Evolutionary conservation across 2,113 vertebrate species (phyloP).

Genomic region (Cromileptes altivelis): DNA sequence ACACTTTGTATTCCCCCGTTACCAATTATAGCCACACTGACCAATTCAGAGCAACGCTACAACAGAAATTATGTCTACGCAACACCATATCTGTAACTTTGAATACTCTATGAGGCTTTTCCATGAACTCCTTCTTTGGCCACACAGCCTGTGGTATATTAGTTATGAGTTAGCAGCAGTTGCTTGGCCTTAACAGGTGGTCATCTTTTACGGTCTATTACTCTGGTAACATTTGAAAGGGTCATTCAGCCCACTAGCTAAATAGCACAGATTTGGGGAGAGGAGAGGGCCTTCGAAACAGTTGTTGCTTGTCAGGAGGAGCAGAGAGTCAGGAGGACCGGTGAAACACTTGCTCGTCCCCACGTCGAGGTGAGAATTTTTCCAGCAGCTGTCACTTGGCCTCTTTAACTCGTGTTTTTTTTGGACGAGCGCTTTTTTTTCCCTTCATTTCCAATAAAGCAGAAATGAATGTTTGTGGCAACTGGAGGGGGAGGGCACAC

Average conservation of each 20-base stretch:
- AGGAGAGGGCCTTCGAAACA: conserved; percentile 89
- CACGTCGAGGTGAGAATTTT: conserved; percentile 82
- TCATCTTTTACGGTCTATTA: conserved; percentile 81
- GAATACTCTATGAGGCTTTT: conserved; percentile 35
- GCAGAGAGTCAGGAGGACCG: conserved; percentile 74
- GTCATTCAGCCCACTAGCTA: conserved; percentile 83
- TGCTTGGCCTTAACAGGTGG: conserved; percentile 94
- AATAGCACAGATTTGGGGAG: conserved; percentile 86
- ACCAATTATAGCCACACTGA: conserved; percentile 68
- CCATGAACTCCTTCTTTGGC: conserved; percentile 48
- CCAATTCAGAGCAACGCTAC: conserved; percentile 43
- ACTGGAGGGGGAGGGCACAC: conserved; percentile 74
- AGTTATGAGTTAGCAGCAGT: conserved; percentile 90
- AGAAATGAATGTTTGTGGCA: conserved; percentile 83
- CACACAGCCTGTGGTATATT: conserved; percentile 70
- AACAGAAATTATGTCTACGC: conserved; percentile 27
- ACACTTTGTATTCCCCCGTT: conserved; percentile 57
- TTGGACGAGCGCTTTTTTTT: conserved; percentile 59
- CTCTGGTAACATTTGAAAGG: conserved; percentile 89
- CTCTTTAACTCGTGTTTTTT: conserved; percentile 66
- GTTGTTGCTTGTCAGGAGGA: conserved; percentile 89
- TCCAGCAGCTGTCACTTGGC: conserved; percentile 88
- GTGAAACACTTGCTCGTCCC: conserved; percentile 89
- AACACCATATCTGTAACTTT: conserved; percentile 13
- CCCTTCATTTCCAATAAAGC: conserved; percentile 82